Evolutionary conservation across 2,888 invertebrate genomes (phyloP).

Genomic region (Mellilla xanthometata): DNA sequence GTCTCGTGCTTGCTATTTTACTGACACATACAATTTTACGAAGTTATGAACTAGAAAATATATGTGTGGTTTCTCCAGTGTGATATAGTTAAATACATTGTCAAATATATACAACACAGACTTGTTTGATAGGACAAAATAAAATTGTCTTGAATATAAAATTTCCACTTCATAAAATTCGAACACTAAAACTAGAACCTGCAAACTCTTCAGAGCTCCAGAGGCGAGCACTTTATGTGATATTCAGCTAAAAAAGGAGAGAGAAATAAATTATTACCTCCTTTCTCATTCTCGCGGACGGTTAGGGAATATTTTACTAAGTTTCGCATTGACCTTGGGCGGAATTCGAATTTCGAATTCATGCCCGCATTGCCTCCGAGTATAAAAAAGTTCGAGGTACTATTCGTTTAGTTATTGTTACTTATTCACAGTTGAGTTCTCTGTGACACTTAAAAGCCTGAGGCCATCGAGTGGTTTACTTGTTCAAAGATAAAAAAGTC

Average conservation of each 20-base stretch:
- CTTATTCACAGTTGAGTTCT: conserved; percentile 40
- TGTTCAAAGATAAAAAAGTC: conserved; percentile 23
- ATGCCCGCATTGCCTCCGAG: conserved; percentile 12
- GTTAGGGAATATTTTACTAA: conserved; percentile 44
- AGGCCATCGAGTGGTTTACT: conserved; percentile 20
- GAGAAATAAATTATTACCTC: conserved; percentile 43
- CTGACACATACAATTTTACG: too few species aligned
- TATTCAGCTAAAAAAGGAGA: conserved; percentile 26
- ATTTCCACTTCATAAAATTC: conserved; percentile 19
- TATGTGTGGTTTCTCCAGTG: not conserved
- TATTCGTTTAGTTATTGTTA: conserved; percentile 29
- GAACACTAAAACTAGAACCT: conserved; percentile 23
- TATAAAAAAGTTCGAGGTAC: conserved; percentile 12
- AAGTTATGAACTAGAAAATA: too few species aligned
- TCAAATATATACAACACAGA: not conserved
- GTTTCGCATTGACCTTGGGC: conserved; percentile 28
- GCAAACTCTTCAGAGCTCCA: conserved; percentile 24
- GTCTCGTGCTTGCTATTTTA: too few species aligned
- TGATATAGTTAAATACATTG: not conserved
- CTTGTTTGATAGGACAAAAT: conserved; percentile 1
- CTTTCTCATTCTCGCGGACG: conserved; percentile 39
- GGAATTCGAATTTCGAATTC: conserved; percentile 23
- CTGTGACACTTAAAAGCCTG: conserved; percentile 27
- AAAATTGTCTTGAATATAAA: conserved; percentile 21
- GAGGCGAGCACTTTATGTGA: conserved; percentile 27